A percentile compares a stretch with the other conserved stretches of the same genome.
These are phyloP conservation scores for Scartelaos histophorus DNA, from an alignment of 2,113 vertebrate species.

Conservation along the genomic window DNA sequence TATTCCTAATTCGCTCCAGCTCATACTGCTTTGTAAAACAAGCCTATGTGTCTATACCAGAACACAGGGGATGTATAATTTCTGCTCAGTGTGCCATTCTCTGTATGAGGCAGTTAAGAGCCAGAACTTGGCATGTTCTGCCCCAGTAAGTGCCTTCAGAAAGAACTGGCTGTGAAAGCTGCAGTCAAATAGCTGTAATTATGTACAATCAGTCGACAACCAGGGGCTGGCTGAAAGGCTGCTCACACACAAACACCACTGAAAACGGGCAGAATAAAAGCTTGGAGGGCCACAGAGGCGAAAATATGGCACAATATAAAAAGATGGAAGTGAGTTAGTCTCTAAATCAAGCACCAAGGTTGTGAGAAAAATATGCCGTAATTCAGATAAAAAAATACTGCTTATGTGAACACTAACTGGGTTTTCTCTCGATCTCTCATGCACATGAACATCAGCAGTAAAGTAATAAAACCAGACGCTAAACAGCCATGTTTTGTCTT, in stretches of 20 bases:
- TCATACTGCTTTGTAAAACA: not conserved
- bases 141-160: slow-evolving; percentile 69
- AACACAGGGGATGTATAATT: slow-evolving; percentile 26
- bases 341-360: slow-evolving; percentile 23
- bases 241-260: slow-evolving; percentile 64
- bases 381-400: slow-evolving; percentile 30
- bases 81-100: slow-evolving; percentile 41
- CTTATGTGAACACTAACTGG: slow-evolving; percentile 38
- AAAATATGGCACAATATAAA: slow-evolving; percentile 39
- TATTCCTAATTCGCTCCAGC: not conserved
- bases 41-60: slow-evolving; percentile 12
- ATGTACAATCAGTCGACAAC: slow-evolving; percentile 75
- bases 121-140: slow-evolving; percentile 64
- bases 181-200: slow-evolving; percentile 80
- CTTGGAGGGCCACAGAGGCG: slow-evolving; percentile 21
- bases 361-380: slow-evolving; percentile 19
- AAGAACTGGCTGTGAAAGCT: slow-evolving; percentile 70
- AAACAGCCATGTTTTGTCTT: not conserved
- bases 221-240: slow-evolving; percentile 65
- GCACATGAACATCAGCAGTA: not conserved
- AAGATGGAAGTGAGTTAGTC: slow-evolving; percentile 33
- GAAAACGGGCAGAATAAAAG: slow-evolving; percentile 18
- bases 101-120: slow-evolving; percentile 56
- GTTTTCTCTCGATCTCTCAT: not conserved
- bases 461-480: not conserved